Evolutionary conservation across 2,797 vertebrate genomes (phyloP), one percentile per base, ranked within the genome.

Genomic region (Stomatorhinus walkeri): DNA sequence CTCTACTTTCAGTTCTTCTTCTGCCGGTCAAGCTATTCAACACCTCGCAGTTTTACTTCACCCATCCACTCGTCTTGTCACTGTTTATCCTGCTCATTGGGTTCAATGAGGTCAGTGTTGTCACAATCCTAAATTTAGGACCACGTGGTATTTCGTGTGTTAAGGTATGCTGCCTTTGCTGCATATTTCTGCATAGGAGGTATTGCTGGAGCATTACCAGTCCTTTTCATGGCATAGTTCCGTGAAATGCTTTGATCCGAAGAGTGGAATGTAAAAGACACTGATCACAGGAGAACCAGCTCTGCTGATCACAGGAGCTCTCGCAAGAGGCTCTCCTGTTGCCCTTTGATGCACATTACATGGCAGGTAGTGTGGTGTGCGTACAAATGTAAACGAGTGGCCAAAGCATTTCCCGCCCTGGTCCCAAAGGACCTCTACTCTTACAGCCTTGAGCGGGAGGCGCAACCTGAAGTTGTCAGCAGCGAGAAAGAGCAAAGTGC

Each of bases 301-400:
- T 28, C 3, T 56, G 19, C 32, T 61, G 52, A 43, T 22, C 87
- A 64, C 87, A 68, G 51, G 61, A n/a, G 24, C 85, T 6, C n/a
- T 49, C 12, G 10, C 16, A 12, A 49, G 40, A 87, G 59, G 10
- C 19, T 43, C 56, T 48, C 43, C 40, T 68, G 40, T 32, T 68
- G 22, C 54, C 7, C 87, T 87, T 87, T 87, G 87, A 49, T 87
- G 87, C 87, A 68, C 16, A 5, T 56, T 87, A 87, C 52, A 40
- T 22, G 24, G 87, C 87, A 68, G 87, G 59, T 87, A 24, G 56
- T 5, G 56, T 10, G 10, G n/a, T 1, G 49, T 24, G 28, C 28
- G 14, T 46, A 49, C 48, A 22, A 16, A 68, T 19, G 36, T 64
- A 40, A 46, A 48, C 19, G 19, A 14, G 43, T 14, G 36, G 9